Evolutionary conservation across 2,888 invertebrate species (phyloP), one percentile per base, ranked within the genome.

Genomic region (Pyralis farinalis): DNA sequence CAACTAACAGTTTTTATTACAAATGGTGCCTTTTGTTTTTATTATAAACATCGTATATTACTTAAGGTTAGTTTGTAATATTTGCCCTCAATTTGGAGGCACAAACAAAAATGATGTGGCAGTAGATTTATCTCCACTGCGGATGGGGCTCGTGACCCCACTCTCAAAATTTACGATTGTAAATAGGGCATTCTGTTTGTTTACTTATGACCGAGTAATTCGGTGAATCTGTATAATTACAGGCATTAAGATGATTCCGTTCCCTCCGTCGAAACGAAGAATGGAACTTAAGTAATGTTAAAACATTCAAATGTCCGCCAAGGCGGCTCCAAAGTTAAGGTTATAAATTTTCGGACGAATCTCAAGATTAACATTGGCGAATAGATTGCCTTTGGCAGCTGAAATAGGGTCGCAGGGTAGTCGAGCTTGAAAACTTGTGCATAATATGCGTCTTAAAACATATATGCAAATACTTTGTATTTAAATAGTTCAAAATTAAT

Each of bases 191-290:
- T 83, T 77, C 71, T 71, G 75, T 79, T 78, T 85, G 84, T 85
- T 87, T 85, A 86, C 84, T 86, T 85, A 86, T 85, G 84, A 82
- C 73, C 81, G 79, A 87, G 85, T 86, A 88, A 88, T 88, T 88
- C 88, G 71, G 50, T 56, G 78, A 88, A 87, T 87, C 88, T 79
- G 83, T 87, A 88, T 89, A 90, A 90, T 90, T 89, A 87, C 87
- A 58, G 70, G 87, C 74, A 89, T 89, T 87, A 88, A 84, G 88
- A 89, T 88, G 87, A 89, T 81, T 80, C 86, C 62, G 63, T 58
- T 67, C 71, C 71, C 78, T 77, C 61, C 71, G 66, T 16, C 72
- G 63, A 64, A 71, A 63, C 62, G 66, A 58, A 71, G 67, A 63
- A 67, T 53, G 54, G 57, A 58, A 76, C 71, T 76, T 76, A 82